These are phyloP conservation scores for Hippocampus guttulatus DNA, from an alignment of 2,113 vertebrate species.

Conservation along the genomic window DNA sequence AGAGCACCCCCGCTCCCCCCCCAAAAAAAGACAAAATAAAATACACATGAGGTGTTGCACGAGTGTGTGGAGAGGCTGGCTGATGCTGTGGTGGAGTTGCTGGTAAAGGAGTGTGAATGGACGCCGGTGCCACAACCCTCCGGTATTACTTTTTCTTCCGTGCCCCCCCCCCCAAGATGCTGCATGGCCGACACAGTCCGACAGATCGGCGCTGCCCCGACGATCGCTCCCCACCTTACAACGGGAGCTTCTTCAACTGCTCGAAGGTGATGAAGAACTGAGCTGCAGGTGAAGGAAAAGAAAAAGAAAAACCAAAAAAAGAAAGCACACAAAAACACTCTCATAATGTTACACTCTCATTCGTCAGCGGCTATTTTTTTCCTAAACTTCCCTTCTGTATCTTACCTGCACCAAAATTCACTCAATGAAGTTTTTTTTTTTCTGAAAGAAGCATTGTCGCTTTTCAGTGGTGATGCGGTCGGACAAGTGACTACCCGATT, in stretches of 20 bases:
- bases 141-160: neutral
- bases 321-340: too few species aligned
- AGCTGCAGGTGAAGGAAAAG: conserved; percentile 67
- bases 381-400: neutral
- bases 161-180: conserved; percentile 4
- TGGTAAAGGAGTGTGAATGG: conserved; percentile 2
- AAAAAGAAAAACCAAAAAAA: too few species aligned
- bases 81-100: neutral
- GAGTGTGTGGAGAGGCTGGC: neutral
- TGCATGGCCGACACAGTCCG: conserved; percentile 28
- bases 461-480: too few species aligned
- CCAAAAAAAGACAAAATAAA: neutral
- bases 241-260: conserved; percentile 90
- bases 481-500: too few species aligned
- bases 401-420: neutral
- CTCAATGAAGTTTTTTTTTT: neutral
- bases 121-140: neutral
- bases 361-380: neutral
- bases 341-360: too few species aligned
- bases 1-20: neutral
- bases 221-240: conserved; percentile 65
- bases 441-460: too few species aligned
- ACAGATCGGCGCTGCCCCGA: conserved; percentile 1
- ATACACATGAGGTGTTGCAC: neutral
- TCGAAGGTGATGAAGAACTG: conserved; percentile 98